phyloP scores from a whole-genome alignment of 2,113 vertebrate genomes.

The Hippocampus zosterae region DNA sequence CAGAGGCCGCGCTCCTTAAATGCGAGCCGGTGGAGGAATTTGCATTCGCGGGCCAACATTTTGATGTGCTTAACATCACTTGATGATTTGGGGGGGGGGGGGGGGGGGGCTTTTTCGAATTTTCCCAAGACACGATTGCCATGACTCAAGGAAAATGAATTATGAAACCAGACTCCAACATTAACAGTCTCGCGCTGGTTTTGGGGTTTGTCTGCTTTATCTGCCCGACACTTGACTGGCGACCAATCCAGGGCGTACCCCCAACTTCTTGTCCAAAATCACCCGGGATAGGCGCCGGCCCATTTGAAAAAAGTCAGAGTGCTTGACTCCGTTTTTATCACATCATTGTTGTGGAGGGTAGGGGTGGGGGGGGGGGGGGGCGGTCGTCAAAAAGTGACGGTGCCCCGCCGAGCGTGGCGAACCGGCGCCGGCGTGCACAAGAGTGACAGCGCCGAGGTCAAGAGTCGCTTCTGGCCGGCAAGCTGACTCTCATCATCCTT shows the following conservation, averaged over 20 bases:
- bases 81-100: constrained; percentile 38
- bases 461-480: constrained; percentile 45
- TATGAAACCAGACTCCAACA: background rate
- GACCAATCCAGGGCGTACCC: too few relatives aligned
- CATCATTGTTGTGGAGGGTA: background rate
- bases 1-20: constrained; percentile 50
- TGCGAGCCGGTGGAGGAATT: constrained; percentile 47
- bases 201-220: too few relatives aligned
- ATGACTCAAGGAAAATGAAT: background rate
- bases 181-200: too few relatives aligned
- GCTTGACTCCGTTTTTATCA: background rate
- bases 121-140: constrained; percentile 44
- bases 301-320: background rate
- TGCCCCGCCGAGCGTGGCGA: constrained; percentile 23
- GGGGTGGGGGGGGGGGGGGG: background rate
- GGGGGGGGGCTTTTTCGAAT: constrained; percentile 37
- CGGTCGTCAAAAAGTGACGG: background rate
- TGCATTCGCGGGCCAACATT: constrained; percentile 52
- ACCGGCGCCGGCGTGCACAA: constrained; percentile 21
- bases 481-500: constrained; percentile 56
- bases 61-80: constrained; percentile 54
- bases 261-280: too few relatives aligned
- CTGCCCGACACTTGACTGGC: too few relatives aligned
- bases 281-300: background rate
- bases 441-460: constrained; percentile 55